Evolutionary conservation across 2,797 vertebrate genomes (phyloP), one percentile per base, ranked within the genome.

Genomic region (Myotis pilosus): DNA sequence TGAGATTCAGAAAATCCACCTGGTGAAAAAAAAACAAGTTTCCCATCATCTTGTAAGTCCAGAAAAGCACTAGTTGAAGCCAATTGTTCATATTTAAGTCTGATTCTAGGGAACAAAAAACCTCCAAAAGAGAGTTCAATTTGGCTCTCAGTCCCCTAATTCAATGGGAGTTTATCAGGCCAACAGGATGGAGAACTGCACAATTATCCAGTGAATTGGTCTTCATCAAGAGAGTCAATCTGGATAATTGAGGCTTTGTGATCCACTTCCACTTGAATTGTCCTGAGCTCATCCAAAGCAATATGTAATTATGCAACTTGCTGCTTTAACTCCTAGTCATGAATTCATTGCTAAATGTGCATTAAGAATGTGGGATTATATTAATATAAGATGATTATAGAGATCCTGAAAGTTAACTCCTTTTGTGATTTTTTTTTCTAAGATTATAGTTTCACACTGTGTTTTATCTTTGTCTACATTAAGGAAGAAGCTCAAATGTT

Each of bases 221-320:
- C 90, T 86, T 96, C 62, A 94, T 89, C 90, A 95, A 87, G 72
- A 91, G 92, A 93, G 84, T 86, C 90, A 95, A n/a, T 97, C 79
- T 95, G 82, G 84, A 57, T 97, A 96, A 97, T 95, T 96, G 94
- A 97, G 72, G 79, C 93, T 90, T 86, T 94, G 87, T 95, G 93
- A 96, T 92, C 86, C 69, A 82, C 88, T 96, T 97, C 90, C 94
- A 94, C 93, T 94, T 92, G 95, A 95, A 94, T 92, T 96, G 81
- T 94, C 89, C 86, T 78, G 64, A 95, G 51, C 71, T 86, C 81
- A 94, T 78, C 93, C 75, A 93, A 30, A 82, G 88, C 71, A 95
- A 81, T 86, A 93, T 62, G n/a, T 60, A 95, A 96, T 96, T 96
- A 95, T 89, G 87, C 64, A 96, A 94, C 60, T 78, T 36, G 44